Evolutionary conservation across 2,797 vertebrate genomes (phyloP).

Genomic region (Phoebastria nigripes): DNA sequence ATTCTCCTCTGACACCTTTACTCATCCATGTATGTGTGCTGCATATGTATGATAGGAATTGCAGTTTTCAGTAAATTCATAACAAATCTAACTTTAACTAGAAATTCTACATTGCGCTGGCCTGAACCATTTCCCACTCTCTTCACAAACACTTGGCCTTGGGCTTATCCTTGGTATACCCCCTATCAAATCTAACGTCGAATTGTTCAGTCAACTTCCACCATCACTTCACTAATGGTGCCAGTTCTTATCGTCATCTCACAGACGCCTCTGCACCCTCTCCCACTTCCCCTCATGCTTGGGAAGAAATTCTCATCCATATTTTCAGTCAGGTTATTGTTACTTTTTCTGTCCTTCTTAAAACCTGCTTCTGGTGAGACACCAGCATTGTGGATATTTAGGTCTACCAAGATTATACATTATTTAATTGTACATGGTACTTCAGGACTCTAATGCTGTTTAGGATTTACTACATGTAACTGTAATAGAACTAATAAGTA

Average conservation of each 20-base stretch:
- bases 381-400: not conserved
- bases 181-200: constrained; percentile 22
- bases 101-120: not conserved
- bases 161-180: constrained; percentile 4
- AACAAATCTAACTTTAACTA: not conserved
- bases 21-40: not conserved
- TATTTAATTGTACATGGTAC: not conserved
- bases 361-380: not conserved
- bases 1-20: not conserved
- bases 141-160: constrained; percentile 56
- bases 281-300: not conserved
- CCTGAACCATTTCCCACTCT: constrained; percentile 31
- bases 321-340: not conserved
- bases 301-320: not conserved
- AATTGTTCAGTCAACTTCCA: constrained; percentile 17
- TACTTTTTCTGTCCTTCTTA: not conserved
- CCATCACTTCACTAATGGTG: constrained; percentile 56
- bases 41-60: not conserved
- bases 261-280: constrained; percentile 34
- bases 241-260: constrained; percentile 49
- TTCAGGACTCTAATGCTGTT: not conserved
- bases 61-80: not conserved
- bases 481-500: not conserved
- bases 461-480: not conserved
- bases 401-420: not conserved